Evolutionary conservation across 2,888 invertebrate genomes (phyloP), one percentile per base, ranked within the genome.

Genomic region (Scaeva pyrastri): DNA sequence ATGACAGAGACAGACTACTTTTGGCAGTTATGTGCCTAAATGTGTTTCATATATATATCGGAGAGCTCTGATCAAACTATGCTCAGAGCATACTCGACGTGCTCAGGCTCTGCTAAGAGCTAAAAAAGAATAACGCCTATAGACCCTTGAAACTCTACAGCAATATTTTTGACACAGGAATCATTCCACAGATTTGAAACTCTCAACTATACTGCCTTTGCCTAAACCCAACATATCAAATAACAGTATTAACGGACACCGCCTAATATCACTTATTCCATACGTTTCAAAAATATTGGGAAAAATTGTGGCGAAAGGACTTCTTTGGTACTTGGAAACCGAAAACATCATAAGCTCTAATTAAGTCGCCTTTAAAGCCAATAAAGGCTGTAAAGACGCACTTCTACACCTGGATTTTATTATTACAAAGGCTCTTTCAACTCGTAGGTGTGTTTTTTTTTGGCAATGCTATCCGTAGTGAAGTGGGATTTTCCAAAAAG

Each of bases 291-390:
- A 52, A 52, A 16, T 56, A 56, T 36, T 36, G 16, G 56, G 36
- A 36, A 56, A 56, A 56, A 56, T 36, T 36, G 36, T 56, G n/a
- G 56, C 56, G 4, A 52, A 52, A 23, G 31, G 55, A 56, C 31
- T 56, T 1, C 16, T 31, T 26, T 56, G 26, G 31, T 56, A 16
- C n/a, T n/a, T 21, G 12, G 50, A 50, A 50, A 11, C 50, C 19
- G 21, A 50, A 50, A 50, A 50, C 10, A 19, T 45, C n/a, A 16
- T 45, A 16, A 16, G n/a, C n/a, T 45, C 45, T n/a, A 45, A n/a
- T 7, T 16, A 45, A 45, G 45, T 55, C 7, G 55, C 55, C 2
- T 55, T 55, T 8, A 23, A 55, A 68, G 26, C 68, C 48, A 70
- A 68, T 21, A 19, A 36, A 21, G 23, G 26, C 8, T 76, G 66